Evolutionary conservation across 2,888 invertebrate genomes (phyloP), one percentile per base, ranked within the genome.

Genomic region (Rhimphoctona megacephalus): DNA sequence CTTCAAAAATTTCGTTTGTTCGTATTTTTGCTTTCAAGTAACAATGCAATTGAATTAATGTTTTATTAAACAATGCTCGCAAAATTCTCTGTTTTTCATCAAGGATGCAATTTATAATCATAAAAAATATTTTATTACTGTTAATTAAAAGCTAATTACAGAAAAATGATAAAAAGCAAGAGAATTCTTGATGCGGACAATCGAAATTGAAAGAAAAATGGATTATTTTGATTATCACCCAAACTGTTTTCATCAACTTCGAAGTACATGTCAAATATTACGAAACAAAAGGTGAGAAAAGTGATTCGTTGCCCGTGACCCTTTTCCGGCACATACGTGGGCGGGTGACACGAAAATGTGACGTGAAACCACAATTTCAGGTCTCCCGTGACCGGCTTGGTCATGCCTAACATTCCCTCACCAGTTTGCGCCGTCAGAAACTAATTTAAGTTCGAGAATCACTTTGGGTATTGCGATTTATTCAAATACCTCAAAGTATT

Each of bases 361-460:
- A 46, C 52, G 66, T 74, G 66, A 66, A 85, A 77, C 25, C 76
- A 72, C 61, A 81, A 64, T 81, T 81, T 64, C 43, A 33, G 70
- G 81, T 85, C 77, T 85, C 85, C 36, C 54, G 81, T 85, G 85
- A 73, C 81, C 85, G 72, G 66, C 72, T 54, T 66, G 81, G 85
- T 81, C 85, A 85, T 67, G 81, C 81, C 76, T 77, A 73, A 77
- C 85, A 54, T 81, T 36, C 33, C 49, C 74, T 52, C 74, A 4
- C 49, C 46, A 25, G 30, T 52, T 74, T 74, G 33, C 30, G n/a
- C 70, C 64, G 22, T 49, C 76, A 70, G 76, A 91, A 93, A 93
- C 93, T 93, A 93, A 93, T 93, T 93, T 93, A 93, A 93, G 93
- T 93, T 93, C 91, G 93, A 91, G 92, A 93, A 93, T 93, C 93